phyloP scores from a whole-genome alignment of 2,888 invertebrate species.

The Tenthredo notha region DNA sequence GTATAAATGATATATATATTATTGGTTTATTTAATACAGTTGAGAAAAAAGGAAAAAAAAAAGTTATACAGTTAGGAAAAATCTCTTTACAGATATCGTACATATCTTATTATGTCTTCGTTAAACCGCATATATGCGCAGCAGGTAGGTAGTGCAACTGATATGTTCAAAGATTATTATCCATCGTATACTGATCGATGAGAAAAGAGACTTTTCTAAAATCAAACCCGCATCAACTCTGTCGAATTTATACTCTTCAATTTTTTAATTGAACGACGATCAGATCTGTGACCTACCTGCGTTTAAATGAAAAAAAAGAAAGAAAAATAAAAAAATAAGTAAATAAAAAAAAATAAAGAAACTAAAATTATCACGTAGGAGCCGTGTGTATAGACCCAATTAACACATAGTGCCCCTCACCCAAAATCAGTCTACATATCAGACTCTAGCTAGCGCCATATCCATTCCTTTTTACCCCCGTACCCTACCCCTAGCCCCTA shows the following conservation, averaged over 20 bases:
- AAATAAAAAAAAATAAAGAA: not conserved
- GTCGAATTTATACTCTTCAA: too few relatives aligned
- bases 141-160: not conserved
- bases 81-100: constrained; percentile 1
- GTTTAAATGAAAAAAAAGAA: not conserved
- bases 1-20: constrained; percentile 32
- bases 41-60: not conserved
- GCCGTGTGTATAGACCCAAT: constrained; percentile 58
- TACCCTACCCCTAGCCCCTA: not conserved
- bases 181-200: not conserved
- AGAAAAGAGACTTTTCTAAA: not conserved
- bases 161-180: not conserved
- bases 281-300: not conserved
- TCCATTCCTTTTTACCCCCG: not conserved
- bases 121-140: not conserved
- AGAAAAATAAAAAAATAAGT: too few relatives aligned
- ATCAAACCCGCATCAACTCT: not conserved
- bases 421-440: constrained; percentile 72
- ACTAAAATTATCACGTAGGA: constrained; percentile 47
- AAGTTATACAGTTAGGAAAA: constrained; percentile 20
- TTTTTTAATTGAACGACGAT: not conserved
- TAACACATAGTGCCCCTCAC: constrained; percentile 60
- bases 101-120: constrained; percentile 27
- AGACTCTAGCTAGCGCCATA: constrained; percentile 61
- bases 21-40: not conserved